Base-by-base conservation (phyloP, 2,113 vertebrate species). In the Epinephelus lanceolatus region DNA sequence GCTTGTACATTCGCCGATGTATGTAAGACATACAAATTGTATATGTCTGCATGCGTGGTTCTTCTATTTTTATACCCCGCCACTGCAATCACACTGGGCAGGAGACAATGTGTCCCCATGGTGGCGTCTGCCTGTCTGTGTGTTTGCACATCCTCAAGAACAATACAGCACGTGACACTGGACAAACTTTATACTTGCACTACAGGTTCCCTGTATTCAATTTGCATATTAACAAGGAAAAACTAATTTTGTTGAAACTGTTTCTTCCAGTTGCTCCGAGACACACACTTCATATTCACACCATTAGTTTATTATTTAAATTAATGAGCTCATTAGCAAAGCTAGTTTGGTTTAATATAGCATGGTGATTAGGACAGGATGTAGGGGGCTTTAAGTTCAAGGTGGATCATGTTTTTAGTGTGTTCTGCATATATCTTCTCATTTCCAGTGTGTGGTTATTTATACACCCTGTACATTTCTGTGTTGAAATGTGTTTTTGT, bases 251-350 rank as follows among this genome's bases (percentile, higher is more conserved):
- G 6, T 25, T 75, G 9, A 62, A 67, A 23, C 9, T 1, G 5
- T 76, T 76, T 81, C 33, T 53, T 14, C 56, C 18, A 4, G 14
- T 74, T 59, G 37, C 14, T 76, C 78, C 40, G 53, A 84, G 71
- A 66, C 61, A 21, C 14, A 19, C 55, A 75, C 71, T 72, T 71
- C 56, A 80, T 51, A 61, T 53, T 65, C 9, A 47, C 30, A n/a
- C 14, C 12, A n/a, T 74, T 52, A 63, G 19, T 42, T n/a, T 67
- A 61, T 80, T 80, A 73, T 86, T 81, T 80, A 42, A 82, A 82
- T 65, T 7, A 81, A 86, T 81, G 78, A 66, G 19, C 61, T 86
- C 47, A 80, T 75, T 84, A 86, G 45, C 18, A 33, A 45, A 81
- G 40, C 33, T 60, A 3, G 13, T 60, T 59, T 12, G 52, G 30